Evolutionary conservation across 2,797 vertebrate species (phyloP).

Genomic region (Sebastiscus albofasciatus): DNA sequence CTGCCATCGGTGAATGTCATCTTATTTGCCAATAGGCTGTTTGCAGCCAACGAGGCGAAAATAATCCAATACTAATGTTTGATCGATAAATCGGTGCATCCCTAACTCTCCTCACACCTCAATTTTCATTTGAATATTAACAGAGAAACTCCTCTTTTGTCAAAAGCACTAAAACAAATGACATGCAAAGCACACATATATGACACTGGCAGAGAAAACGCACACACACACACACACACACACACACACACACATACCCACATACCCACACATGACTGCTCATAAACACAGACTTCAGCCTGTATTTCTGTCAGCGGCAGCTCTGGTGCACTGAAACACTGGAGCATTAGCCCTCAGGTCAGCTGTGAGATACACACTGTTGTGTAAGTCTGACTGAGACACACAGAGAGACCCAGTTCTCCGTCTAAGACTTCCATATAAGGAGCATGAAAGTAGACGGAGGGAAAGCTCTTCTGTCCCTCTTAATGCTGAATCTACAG

Average conservation of each 20-base stretch:
- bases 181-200: neutral
- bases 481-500: slow-evolving; percentile 44
- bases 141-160: neutral
- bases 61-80: no score
- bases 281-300: slow-evolving; percentile 35
- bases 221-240: no score
- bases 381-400: slow-evolving; percentile 57
- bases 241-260: no score
- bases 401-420: slow-evolving; percentile 60
- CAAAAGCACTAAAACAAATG: neutral
- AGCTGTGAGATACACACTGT: slow-evolving; percentile 55
- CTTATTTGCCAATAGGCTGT: no score
- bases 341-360: slow-evolving; percentile 50
- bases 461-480: slow-evolving; percentile 24
- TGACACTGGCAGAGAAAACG: neutral
- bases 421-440: slow-evolving; percentile 54
- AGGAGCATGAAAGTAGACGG: slow-evolving; percentile 40
- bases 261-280: neutral
- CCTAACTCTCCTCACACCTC: neutral
- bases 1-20: no score
- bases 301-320: slow-evolving; percentile 38
- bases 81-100: no score
- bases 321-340: slow-evolving; percentile 48
- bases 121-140: neutral
- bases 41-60: no score